phyloP scores from a whole-genome alignment of 2,797 vertebrate species.

The Pangasius djambal region DNA sequence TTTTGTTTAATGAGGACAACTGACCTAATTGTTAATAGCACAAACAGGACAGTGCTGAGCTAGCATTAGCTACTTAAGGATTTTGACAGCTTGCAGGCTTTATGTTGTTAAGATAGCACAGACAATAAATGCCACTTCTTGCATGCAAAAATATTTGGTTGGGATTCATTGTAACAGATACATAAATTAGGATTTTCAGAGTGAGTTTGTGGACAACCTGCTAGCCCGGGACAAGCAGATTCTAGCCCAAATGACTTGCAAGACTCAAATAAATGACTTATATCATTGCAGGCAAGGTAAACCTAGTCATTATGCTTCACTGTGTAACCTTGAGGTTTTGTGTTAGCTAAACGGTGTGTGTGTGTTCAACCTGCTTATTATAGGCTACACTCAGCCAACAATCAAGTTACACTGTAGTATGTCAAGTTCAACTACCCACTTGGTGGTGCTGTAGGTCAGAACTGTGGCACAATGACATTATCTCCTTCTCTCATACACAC shows the following conservation, averaged over 20 bases:
- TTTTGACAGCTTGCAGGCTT: too few relatives aligned
- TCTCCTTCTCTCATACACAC: not conserved
- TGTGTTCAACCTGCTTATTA: not conserved
- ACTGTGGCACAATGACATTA: not conserved
- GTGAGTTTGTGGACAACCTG: too few relatives aligned
- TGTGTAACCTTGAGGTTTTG: not conserved
- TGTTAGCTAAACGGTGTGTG: not conserved
- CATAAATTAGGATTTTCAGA: too few relatives aligned
- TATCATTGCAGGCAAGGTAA: not conserved
- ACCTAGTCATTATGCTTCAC: not conserved
- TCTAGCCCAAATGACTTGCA: too few relatives aligned
- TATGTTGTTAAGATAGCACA: too few relatives aligned
- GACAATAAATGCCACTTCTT: too few relatives aligned
- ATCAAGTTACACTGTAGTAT: not conserved
- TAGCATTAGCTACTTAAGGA: not conserved
- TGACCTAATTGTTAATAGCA: not conserved
- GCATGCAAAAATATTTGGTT: too few relatives aligned
- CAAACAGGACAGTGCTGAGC: not conserved
- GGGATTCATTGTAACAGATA: too few relatives aligned
- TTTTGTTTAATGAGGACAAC: not conserved
- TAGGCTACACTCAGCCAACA: not conserved
- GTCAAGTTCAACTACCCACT: constrained; percentile 57
- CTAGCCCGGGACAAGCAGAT: too few relatives aligned
- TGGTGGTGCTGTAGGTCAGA: constrained; percentile 62
- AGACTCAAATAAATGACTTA: not conserved